A percentile compares a stretch with the other conserved stretches of the same genome.
phyloP scores from a whole-genome alignment of 23 tunicate species.

The Ciona savignyi region DNA sequence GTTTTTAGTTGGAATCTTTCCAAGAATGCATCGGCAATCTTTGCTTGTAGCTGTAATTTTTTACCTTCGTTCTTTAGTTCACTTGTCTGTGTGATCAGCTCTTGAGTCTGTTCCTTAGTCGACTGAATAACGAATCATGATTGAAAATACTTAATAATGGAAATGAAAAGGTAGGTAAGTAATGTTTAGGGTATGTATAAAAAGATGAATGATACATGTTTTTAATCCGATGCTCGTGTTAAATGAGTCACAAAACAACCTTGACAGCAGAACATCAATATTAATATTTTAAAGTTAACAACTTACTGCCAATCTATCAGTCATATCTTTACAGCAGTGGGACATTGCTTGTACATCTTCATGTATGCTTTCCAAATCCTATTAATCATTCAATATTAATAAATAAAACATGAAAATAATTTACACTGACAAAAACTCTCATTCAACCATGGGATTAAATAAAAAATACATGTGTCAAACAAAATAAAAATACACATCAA shows the following conservation, averaged over 20 bases:
- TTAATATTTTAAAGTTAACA: not conserved
- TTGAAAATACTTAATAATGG: too few species aligned
- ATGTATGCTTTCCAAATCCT: slow-evolving; percentile 78
- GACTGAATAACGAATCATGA: slow-evolving; percentile 11
- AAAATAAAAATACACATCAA: too few species aligned
- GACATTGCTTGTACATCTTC: slow-evolving; percentile 89
- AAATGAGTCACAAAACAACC: too few species aligned
- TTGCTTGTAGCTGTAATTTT: slow-evolving; percentile 54
- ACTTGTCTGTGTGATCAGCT: slow-evolving; percentile 88
- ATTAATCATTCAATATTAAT: too few species aligned
- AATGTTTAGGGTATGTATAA: too few species aligned
- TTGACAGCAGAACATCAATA: too few species aligned
- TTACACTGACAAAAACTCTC: too few species aligned
- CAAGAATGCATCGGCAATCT: slow-evolving; percentile 73
- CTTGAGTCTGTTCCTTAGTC: slow-evolving; percentile 97
- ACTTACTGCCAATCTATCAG: slow-evolving; percentile 55
- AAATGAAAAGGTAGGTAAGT: too few species aligned
- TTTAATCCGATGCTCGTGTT: too few species aligned
- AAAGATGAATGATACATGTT: too few species aligned
- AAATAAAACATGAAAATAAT: too few species aligned
- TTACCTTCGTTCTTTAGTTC: slow-evolving; percentile 75
- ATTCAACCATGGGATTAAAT: not conserved
- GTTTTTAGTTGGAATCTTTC: slow-evolving; percentile 90
- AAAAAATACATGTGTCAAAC: not conserved
- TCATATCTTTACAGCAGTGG: slow-evolving; percentile 96